These are phyloP conservation scores for Patella caerulea DNA, from an alignment of 2,888 invertebrate species.

Conservation along the genomic window DNA sequence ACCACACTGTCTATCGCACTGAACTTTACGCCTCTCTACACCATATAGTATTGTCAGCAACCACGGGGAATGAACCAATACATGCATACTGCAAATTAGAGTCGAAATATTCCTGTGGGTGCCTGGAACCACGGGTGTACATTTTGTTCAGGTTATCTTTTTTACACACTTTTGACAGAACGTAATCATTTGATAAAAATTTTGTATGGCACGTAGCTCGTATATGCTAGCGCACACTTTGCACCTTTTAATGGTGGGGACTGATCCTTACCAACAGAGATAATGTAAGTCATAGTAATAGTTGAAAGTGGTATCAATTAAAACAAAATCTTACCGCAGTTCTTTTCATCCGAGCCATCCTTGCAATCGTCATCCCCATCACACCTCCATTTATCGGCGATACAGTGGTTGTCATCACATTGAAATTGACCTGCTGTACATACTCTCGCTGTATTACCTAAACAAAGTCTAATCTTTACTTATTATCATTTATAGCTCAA, in stretches of 20 bases:
- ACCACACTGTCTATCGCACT: too few relatives aligned
- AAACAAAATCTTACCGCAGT: too few relatives aligned
- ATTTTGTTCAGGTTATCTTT: conserved; percentile 5
- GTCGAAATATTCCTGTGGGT: too few relatives aligned
- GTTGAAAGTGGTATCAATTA: background rate
- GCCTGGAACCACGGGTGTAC: too few relatives aligned
- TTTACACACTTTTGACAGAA: background rate
- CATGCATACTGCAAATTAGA: too few relatives aligned
- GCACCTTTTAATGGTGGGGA: background rate
- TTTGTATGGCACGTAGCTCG: too few relatives aligned
- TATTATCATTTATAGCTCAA: too few relatives aligned
- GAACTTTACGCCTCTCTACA: too few relatives aligned
- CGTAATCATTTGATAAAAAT: background rate
- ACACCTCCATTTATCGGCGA: conserved; percentile 45
- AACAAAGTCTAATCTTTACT: background rate
- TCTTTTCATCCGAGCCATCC: conserved; percentile 22
- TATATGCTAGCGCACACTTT: background rate
- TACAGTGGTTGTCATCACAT: conserved; percentile 80
- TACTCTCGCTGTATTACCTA: conserved; percentile 79
- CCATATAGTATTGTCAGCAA: too few relatives aligned
- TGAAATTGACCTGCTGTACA: conserved; percentile 91
- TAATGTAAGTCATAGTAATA: background rate
- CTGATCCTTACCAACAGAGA: background rate
- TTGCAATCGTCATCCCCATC: conserved; percentile 36
- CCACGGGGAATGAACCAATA: too few relatives aligned